phyloP scores from a whole-genome alignment of 2,888 invertebrate genomes.

The Trissonchulus sp. region DNA sequence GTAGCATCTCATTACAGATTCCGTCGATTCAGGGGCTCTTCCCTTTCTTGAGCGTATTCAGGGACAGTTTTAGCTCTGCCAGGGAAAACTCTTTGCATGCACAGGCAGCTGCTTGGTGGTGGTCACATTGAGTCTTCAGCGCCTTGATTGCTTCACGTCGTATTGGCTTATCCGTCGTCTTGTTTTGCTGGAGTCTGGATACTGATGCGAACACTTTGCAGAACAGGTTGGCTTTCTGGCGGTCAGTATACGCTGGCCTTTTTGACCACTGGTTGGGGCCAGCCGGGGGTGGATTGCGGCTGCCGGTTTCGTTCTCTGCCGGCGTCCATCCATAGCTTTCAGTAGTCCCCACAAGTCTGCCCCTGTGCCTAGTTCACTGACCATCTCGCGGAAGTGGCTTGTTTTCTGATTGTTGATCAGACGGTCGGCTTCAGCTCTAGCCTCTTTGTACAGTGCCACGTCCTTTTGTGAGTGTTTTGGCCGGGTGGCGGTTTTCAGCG shows the following conservation, averaged over 20 bases:
- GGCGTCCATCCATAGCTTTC: not conserved
- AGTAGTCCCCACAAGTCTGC: not conserved
- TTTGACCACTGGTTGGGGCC: too few relatives aligned
- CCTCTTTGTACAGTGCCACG: not conserved
- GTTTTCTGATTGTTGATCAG: not conserved
- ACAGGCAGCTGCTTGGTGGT: not conserved
- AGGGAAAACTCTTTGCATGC: not conserved
- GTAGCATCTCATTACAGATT: not conserved
- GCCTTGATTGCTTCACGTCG: constrained; percentile 2
- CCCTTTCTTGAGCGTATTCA: not conserved
- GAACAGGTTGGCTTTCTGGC: constrained; percentile 7
- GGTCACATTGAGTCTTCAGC: too few relatives aligned
- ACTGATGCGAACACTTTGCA: not conserved
- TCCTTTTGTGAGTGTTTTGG: not conserved
- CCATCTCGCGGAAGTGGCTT: not conserved
- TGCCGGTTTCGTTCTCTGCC: constrained; percentile 1
- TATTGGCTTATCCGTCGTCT: not conserved
- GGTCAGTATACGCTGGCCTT: constrained; percentile 1
- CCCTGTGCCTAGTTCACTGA: not conserved
- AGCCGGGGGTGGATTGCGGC: not conserved
- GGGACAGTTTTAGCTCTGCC: not conserved
- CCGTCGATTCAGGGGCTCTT: not conserved
- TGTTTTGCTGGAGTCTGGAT: not conserved
- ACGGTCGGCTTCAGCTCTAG: not conserved
- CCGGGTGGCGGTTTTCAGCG: not conserved